These are phyloP conservation scores for Lophius americanus DNA, from an alignment of 2,797 vertebrate genomes.

Conservation along the genomic window DNA sequence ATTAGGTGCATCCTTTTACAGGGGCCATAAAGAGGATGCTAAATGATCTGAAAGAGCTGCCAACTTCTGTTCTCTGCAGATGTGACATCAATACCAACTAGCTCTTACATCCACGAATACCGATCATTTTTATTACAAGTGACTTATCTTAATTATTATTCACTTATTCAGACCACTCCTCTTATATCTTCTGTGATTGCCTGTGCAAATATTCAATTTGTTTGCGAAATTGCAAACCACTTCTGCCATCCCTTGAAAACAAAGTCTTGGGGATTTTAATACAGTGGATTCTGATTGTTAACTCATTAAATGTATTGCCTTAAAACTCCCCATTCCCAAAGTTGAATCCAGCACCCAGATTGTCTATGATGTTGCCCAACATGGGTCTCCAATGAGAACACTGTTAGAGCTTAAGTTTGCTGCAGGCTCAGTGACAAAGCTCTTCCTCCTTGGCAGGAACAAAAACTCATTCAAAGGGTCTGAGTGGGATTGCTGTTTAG, in stretches of 20 bases:
- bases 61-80: constrained; percentile 39
- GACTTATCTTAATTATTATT: constrained; percentile 59
- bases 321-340: constrained; percentile 28
- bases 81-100: constrained; percentile 40
- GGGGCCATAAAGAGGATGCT: constrained; percentile 37
- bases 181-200: constrained; percentile 41
- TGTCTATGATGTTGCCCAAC: constrained; percentile 60
- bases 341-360: constrained; percentile 44
- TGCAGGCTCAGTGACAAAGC: constrained; percentile 71
- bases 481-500: constrained; percentile 68
- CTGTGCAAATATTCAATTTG: constrained; percentile 52
- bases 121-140: constrained; percentile 59
- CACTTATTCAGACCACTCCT: constrained; percentile 35
- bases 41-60: constrained; percentile 33
- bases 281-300: constrained; percentile 33
- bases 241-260: constrained; percentile 27
- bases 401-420: constrained; percentile 71
- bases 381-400: constrained; percentile 61
- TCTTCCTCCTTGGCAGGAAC: constrained; percentile 70
- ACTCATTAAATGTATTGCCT: constrained; percentile 36
- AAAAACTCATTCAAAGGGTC: constrained; percentile 70
- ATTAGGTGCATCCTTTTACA: constrained; percentile 50
- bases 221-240: constrained; percentile 39
- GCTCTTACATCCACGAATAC: constrained; percentile 20
- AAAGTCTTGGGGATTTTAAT: constrained; percentile 33